phyloP scores from a whole-genome alignment of 2,797 vertebrate genomes.

The Salmo trutta region DNA sequence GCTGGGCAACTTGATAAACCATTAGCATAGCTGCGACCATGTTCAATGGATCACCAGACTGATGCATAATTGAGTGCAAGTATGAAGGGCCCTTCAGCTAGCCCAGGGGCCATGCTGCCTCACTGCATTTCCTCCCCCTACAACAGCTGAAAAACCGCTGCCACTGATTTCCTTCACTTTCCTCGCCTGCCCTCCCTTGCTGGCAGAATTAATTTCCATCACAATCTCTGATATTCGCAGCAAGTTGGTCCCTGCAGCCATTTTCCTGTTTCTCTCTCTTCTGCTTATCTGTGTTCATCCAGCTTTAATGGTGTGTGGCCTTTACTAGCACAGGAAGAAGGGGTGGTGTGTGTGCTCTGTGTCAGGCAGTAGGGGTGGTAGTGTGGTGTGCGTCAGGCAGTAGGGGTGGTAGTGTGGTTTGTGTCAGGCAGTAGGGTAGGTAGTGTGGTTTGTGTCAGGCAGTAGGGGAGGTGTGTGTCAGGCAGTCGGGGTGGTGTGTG shows the following conservation, averaged over 20 bases:
- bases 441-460: no score
- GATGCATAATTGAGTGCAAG: conserved; percentile 12
- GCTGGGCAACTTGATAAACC: neutral
- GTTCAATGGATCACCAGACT: conserved; percentile 6
- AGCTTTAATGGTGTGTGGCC: neutral
- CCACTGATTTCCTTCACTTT: neutral
- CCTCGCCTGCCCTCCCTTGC: neutral
- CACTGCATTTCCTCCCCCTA: neutral
- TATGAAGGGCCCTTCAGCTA: neutral
- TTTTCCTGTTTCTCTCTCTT: neutral
- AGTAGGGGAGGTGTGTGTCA: no score
- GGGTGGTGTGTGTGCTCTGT: neutral
- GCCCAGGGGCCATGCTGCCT: conserved; percentile 8
- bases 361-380: no score
- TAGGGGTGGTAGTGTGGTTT: no score
- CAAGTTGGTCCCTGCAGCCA: conserved; percentile 7
- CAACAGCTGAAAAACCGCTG: neutral
- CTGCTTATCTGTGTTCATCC: conserved; percentile 10
- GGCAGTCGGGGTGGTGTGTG: no score
- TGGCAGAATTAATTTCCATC: conserved; percentile 2
- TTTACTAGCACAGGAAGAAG: neutral
- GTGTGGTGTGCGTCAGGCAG: no score
- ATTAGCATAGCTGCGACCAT: neutral
- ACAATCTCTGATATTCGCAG: neutral
- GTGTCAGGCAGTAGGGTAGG: no score